These are phyloP conservation scores for Cinara cedri DNA, from an alignment of 2,888 invertebrate genomes.

Conservation along the genomic window DNA sequence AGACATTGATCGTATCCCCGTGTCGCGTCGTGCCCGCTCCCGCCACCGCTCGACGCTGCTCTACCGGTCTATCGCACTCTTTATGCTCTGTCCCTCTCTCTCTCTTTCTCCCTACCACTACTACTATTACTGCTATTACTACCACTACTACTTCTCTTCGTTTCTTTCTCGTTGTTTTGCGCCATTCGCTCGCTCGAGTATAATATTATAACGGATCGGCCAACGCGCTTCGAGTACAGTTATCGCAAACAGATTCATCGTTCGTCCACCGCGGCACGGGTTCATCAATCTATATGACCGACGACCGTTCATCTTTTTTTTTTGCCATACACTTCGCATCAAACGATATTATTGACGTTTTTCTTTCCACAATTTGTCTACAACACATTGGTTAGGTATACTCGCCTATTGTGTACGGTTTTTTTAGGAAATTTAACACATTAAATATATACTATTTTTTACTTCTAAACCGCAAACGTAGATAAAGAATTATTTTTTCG, in stretches of 20 bases:
- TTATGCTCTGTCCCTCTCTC: too few relatives aligned
- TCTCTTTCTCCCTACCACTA: background rate
- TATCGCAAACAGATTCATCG: slow-evolving; percentile 10
- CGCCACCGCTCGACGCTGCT: background rate
- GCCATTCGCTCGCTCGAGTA: slow-evolving; percentile 2
- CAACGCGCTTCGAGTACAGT: slow-evolving; percentile 32
- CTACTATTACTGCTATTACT: background rate
- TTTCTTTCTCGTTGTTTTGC: background rate
- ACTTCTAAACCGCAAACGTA: too few relatives aligned
- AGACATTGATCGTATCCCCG: slow-evolving; percentile 49
- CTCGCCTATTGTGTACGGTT: background rate
- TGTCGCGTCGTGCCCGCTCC: background rate
- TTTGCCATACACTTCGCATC: background rate
- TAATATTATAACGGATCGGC: slow-evolving; percentile 31
- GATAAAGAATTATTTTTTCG: too few relatives aligned
- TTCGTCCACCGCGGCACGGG: background rate
- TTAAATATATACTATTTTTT: too few relatives aligned
- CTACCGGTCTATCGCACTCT: too few relatives aligned
- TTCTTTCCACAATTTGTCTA: background rate
- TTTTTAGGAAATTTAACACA: too few relatives aligned
- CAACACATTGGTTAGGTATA: background rate
- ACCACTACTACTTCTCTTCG: background rate
- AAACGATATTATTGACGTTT: background rate
- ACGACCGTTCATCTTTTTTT: background rate
- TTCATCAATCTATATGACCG: slow-evolving; percentile 25